Conservation (phyloP, 2,113 vertebrate genomes). For the Pitta sordida region DNA sequence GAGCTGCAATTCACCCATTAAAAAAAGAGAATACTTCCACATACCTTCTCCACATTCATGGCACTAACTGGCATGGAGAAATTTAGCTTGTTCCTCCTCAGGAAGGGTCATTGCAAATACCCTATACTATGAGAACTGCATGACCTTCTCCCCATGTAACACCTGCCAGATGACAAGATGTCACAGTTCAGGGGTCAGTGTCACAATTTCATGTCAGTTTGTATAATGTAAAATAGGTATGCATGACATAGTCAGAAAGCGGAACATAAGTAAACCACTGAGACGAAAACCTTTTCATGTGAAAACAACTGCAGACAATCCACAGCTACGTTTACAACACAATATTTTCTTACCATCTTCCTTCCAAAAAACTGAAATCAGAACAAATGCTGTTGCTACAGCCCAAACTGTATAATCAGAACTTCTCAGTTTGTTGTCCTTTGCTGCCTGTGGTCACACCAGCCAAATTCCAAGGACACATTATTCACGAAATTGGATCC, state of each 20-base stretch:
- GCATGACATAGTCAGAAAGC: neutral
- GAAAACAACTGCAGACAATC: neutral
- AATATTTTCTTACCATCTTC: neutral
- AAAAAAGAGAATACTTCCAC: neutral
- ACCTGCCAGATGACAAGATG: neutral
- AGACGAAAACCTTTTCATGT: neutral
- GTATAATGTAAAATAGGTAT: neutral
- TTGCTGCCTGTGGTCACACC: neutral
- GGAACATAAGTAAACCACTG: neutral
- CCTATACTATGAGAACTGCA: neutral
- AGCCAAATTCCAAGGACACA: neutral
- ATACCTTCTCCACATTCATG: neutral
- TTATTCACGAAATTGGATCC: neutral
- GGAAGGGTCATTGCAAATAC: neutral
- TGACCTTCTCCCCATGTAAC: neutral
- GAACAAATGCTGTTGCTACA: neutral
- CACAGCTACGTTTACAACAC: neutral
- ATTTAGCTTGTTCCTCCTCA: neutral
- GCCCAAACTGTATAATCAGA: neutral
- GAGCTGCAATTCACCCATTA: neutral
- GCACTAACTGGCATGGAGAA: neutral
- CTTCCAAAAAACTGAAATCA: neutral
- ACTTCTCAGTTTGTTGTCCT: neutral
- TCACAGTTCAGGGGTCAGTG: rapidly evolving
- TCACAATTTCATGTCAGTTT: neutral